These are phyloP conservation scores for Oreochromis mossambicus DNA, from an alignment of 2,797 vertebrate species.

Conservation along the genomic window DNA sequence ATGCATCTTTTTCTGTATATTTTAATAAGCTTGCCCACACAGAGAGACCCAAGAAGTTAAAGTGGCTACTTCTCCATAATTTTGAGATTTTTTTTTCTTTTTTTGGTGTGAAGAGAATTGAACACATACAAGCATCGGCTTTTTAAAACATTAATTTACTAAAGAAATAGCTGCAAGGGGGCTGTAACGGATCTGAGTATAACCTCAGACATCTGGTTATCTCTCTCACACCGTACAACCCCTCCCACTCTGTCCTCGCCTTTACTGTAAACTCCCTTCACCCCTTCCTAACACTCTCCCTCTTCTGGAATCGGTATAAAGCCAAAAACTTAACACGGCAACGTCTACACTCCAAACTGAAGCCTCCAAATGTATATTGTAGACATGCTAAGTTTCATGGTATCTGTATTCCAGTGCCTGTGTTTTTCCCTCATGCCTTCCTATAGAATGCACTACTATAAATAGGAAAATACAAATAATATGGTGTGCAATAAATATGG, in stretches of 20 bases:
- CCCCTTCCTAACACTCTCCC: slow-evolving; percentile 14
- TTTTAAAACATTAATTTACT: not conserved
- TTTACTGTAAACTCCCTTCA: slow-evolving; percentile 41
- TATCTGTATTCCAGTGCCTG: slow-evolving; percentile 79
- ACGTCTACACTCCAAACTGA: slow-evolving; percentile 30
- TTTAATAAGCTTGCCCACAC: slow-evolving; percentile 17
- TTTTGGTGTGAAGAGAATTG: not conserved
- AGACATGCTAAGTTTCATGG: slow-evolving; percentile 77
- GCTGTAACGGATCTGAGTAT: slow-evolving; percentile 55
- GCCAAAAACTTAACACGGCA: slow-evolving; percentile 67
- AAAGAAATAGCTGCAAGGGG: slow-evolving; percentile 26
- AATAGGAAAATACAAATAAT: not conserved
- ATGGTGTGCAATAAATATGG: not conserved
- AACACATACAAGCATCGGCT: not conserved
- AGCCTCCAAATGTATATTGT: slow-evolving; percentile 10
- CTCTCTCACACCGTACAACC: slow-evolving; percentile 48
- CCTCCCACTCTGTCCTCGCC: slow-evolving; percentile 6
- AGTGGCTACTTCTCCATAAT: not conserved
- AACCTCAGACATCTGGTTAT: slow-evolving; percentile 61
- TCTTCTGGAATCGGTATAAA: slow-evolving; percentile 79
- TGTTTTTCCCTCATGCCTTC: slow-evolving; percentile 62
- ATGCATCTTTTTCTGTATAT: not conserved
- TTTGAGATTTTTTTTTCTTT: not conserved
- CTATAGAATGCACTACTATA: slow-evolving; percentile 30
- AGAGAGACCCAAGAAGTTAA: not conserved